These are phyloP conservation scores for Drosophila picticornis DNA, from an alignment of 2,888 invertebrate species.

Conservation along the genomic window DNA sequence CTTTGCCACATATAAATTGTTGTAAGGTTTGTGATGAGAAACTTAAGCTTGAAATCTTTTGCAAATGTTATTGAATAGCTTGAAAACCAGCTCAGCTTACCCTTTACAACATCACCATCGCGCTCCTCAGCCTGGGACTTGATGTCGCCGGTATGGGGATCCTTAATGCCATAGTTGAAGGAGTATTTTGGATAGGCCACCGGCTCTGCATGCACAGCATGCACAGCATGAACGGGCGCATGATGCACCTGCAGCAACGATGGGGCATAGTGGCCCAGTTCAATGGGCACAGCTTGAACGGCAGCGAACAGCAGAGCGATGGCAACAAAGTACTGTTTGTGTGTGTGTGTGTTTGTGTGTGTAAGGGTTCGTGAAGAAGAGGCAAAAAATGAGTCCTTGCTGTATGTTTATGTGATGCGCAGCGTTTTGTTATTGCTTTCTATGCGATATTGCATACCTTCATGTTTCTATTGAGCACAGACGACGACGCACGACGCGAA, in stretches of 20 bases:
- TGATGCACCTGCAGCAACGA: constrained; percentile 75
- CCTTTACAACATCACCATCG: constrained; percentile 90
- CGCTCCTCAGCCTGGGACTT: constrained; percentile 90
- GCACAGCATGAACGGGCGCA: constrained; percentile 78
- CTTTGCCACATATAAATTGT: background rate
- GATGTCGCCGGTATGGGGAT: constrained; percentile 90
- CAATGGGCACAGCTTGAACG: constrained; percentile 84
- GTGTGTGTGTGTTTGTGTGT: constrained; percentile 26
- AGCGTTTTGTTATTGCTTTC: constrained; percentile 8
- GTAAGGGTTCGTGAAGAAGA: constrained; percentile 40
- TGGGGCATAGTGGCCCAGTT: constrained; percentile 83
- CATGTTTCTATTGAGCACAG: constrained; percentile 64
- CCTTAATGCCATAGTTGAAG: constrained; percentile 90
- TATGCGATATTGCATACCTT: constrained; percentile 59
- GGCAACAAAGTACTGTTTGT: constrained; percentile 83
- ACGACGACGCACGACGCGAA: constrained; percentile 63
- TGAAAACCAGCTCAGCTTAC: constrained; percentile 43
- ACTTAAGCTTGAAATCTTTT: background rate
- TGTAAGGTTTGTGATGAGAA: background rate
- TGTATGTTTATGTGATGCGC: constrained; percentile 3
- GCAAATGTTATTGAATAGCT: background rate
- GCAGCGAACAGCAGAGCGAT: constrained; percentile 83
- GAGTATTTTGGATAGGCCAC: constrained; percentile 89
- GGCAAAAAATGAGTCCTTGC: constrained; percentile 52
- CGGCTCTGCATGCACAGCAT: constrained; percentile 83